phyloP scores from a whole-genome alignment of 2,797 vertebrate species.

The Sebastolobus alascanus region DNA sequence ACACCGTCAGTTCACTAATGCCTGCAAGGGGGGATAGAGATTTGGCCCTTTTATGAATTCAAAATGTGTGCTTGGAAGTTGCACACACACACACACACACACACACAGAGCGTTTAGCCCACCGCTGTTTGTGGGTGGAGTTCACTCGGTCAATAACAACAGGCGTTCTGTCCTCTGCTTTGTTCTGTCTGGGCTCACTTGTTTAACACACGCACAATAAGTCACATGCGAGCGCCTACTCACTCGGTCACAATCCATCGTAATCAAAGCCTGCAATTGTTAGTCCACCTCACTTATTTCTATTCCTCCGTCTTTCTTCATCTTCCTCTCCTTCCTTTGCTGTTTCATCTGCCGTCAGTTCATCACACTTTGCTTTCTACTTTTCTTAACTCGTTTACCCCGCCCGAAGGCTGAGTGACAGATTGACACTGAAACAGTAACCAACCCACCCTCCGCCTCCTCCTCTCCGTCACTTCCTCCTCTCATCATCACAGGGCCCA shows the following conservation, averaged over 20 bases:
- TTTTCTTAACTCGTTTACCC: not conserved
- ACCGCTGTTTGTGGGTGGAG: constrained; percentile 15
- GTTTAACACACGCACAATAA: not conserved
- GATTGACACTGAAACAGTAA: constrained; percentile 45
- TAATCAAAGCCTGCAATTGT: constrained; percentile 40
- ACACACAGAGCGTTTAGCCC: constrained; percentile 2
- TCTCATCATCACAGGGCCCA: constrained; percentile 19
- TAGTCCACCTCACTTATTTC: not conserved
- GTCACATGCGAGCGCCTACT: constrained; percentile 35
- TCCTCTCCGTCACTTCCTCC: not conserved
- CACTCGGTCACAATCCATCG: not conserved
- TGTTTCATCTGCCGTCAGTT: constrained; percentile 1
- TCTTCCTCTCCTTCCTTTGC: not conserved
- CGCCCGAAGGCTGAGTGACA: constrained; percentile 36
- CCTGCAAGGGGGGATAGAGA: constrained; percentile 22
- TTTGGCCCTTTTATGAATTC: constrained; percentile 34
- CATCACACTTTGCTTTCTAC: constrained; percentile 7
- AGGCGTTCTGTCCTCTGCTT: constrained; percentile 40
- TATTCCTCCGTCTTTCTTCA: not conserved
- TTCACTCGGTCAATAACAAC: constrained; percentile 38
- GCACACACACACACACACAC: not conserved
- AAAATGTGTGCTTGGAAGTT: constrained; percentile 16
- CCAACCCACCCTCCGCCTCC: not conserved
- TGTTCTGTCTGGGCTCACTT: constrained; percentile 21
- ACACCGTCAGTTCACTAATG: constrained; percentile 42